These are phyloP conservation scores for Harpalus rufipes DNA, from an alignment of 2,888 invertebrate species.

Conservation along the genomic window DNA sequence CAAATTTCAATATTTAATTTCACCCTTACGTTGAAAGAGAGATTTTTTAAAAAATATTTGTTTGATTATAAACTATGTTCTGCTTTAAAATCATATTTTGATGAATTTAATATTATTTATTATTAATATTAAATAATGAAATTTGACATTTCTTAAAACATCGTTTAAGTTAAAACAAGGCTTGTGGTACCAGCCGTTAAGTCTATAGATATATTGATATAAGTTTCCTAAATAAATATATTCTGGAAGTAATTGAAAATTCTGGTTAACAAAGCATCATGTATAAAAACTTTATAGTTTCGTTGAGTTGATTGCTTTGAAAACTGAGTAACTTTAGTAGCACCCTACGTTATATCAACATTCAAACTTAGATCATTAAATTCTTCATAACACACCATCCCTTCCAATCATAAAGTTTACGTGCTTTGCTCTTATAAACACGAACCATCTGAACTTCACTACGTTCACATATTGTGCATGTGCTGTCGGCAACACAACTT, in stretches of 20 bases:
- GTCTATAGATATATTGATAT: neutral
- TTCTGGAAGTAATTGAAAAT: slow-evolving; percentile 28
- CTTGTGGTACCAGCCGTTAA: too few relatives aligned
- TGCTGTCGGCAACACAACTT: slow-evolving; percentile 1
- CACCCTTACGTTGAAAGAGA: too few relatives aligned
- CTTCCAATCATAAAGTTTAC: slow-evolving; percentile 50
- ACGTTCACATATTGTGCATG: slow-evolving; percentile 27
- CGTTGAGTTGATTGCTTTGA: slow-evolving; percentile 41
- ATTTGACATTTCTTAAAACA: too few relatives aligned
- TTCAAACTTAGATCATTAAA: slow-evolving; percentile 52
- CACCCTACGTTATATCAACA: slow-evolving; percentile 41
- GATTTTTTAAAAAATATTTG: too few relatives aligned
- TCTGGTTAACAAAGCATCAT: slow-evolving; percentile 25
- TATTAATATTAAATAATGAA: too few relatives aligned
- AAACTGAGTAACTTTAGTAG: slow-evolving; percentile 42
- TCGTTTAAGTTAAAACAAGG: too few relatives aligned
- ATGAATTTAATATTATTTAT: too few relatives aligned
- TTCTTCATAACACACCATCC: slow-evolving; percentile 51
- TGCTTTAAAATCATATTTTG: too few relatives aligned
- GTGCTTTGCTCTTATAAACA: slow-evolving; percentile 40
- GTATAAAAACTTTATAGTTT: slow-evolving; percentile 44
- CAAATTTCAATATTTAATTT: too few relatives aligned
- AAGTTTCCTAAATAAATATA: slow-evolving; percentile 5
- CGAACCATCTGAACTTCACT: slow-evolving; percentile 28
- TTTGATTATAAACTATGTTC: too few relatives aligned